Base-by-base conservation (phyloP, 2,113 vertebrate genomes). In the Clarias macrocephalus region DNA sequence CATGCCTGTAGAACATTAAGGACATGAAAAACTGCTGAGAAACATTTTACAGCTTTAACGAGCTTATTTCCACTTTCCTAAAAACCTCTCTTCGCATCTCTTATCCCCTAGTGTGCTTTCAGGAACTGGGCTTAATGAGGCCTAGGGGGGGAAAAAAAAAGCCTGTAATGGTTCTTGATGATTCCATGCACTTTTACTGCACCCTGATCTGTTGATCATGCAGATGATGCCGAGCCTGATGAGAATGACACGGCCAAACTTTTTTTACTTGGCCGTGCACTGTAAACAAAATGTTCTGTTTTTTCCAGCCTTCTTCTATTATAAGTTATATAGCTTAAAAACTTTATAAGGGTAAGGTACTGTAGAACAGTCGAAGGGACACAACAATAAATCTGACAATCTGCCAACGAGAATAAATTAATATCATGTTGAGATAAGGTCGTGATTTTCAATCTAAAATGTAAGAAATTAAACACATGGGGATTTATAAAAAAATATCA, bases 51-150 rank as follows among this genome's bases (percentile, higher is more conserved):
- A 33, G 54, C 54, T 59, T 59, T 80, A 80, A 80, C 56, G 15
- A 80, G 54, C 77, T 80, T 59, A 59, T 80, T 80, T 59, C 4
- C 18, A 5, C 77, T 52, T 52, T n/a, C 23, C 42, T 80, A 30
- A 80, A 48, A 80, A 30, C 54, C 15, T 59, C 77, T 21, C 77
- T 30, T 59, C 11, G 52, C 77, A 30, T 11, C 28, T 77, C 25
- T 30, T 59, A 57, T 80, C 15, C 77, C 56, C 54, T 9, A 59
- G 77, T 16, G 77, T 80, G 77, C 54, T 80, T 59, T 80, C n/a
- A 30, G 54, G 28, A 28, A 30, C 77, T 80, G 77, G 28, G 77
- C n/a, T 59, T 80, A 59, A 80, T 80, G 77, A 80, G 56, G 77
- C 54, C 77, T 80, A 19, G 15, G 76, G 19, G 70, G 33, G 66